Evolutionary conservation across 35 echinoderm and acorn worm genomes (phyloP), one percentile per base, ranked within the genome.

Genomic region (Heliocidaris erythrogramma): DNA sequence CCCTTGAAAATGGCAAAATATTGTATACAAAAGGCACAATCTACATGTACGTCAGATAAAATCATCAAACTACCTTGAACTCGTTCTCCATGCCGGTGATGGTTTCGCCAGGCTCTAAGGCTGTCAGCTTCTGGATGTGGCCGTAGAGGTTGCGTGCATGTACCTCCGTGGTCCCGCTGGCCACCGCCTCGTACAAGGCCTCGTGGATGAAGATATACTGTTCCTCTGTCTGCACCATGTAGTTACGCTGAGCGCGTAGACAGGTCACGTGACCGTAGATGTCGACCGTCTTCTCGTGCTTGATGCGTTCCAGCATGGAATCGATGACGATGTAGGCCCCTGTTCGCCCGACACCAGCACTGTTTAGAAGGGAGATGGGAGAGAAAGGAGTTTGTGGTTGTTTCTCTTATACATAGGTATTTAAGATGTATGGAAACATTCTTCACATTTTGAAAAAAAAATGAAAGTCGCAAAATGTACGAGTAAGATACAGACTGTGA

Each of bases 171-270:
- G 97, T 99, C 30, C 98, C 98, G 56, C 98, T 99, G 85, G 90
- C 94, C 17, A 99, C 98, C 27, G 98, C 98, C 56, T 99, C 98
- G 60, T 97, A 95, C 47, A 99, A 95, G 47, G 98, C 97, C 96
- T 99, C 98, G 88, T 99, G 98, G 91, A 99, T 99, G 85, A 99
- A 99, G 87, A 99, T 97, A 49, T 99, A 99, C 85, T 99, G 98
- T 85, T 99, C 98, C 65, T 99, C 98, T 13, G 98, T 99, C 91
- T 99, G 98, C 14, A 99, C 98, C 98, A 99, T 99, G 97, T 99
- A 99, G 94, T 99, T 99, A 42, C 98, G 85, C 50, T 97, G 98
- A 32, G 98, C 98, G 30, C 97, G 61, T 86, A 97, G 94, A 85
- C 98, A 99, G 49, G 98, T 99, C 96, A 99, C 98, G 61, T 97